Evolutionary conservation across 2,113 vertebrate species (phyloP).

Genomic region (Orthonyx spaldingii): DNA sequence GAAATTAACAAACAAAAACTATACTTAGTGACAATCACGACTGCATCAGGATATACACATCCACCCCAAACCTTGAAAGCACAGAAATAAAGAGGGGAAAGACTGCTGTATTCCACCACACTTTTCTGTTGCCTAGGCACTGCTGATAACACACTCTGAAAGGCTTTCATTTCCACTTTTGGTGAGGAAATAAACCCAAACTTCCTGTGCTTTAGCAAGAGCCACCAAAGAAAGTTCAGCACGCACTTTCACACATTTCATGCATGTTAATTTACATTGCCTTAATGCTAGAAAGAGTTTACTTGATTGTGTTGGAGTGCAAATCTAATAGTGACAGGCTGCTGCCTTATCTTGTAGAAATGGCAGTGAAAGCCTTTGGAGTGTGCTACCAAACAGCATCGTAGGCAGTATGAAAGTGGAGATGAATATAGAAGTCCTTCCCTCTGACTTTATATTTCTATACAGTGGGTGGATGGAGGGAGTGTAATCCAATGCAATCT

Average conservation of each 20-base stretch:
- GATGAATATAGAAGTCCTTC: conserved; percentile 44
- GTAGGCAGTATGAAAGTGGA: conserved; percentile 20
- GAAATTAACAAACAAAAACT: conserved; percentile 70
- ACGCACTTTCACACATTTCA: neutral
- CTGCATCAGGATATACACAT: conserved; percentile 62
- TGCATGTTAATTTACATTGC: neutral
- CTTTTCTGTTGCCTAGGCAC: neutral
- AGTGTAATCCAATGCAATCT: conserved; percentile 55
- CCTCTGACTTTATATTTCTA: conserved; percentile 36
- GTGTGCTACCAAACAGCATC: neutral
- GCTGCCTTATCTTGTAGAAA: neutral
- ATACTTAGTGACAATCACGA: conserved; percentile 62
- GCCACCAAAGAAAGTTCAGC: neutral
- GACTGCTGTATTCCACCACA: conserved; percentile 27
- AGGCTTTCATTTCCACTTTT: conserved; percentile 44
- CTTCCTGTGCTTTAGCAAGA: neutral
- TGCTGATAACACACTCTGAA: conserved; percentile 30
- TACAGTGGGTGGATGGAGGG: conserved; percentile 31
- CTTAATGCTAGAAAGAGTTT: neutral
- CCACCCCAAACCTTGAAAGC: conserved; percentile 52
- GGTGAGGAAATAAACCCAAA: neutral
- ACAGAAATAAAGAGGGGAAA: conserved; percentile 45
- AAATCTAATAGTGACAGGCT: neutral
- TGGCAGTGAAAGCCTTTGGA: conserved; percentile 53
- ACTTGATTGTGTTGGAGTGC: neutral